Evolutionary conservation across 2,113 vertebrate genomes (phyloP).

Genomic region (Pluvianellus socialis): DNA sequence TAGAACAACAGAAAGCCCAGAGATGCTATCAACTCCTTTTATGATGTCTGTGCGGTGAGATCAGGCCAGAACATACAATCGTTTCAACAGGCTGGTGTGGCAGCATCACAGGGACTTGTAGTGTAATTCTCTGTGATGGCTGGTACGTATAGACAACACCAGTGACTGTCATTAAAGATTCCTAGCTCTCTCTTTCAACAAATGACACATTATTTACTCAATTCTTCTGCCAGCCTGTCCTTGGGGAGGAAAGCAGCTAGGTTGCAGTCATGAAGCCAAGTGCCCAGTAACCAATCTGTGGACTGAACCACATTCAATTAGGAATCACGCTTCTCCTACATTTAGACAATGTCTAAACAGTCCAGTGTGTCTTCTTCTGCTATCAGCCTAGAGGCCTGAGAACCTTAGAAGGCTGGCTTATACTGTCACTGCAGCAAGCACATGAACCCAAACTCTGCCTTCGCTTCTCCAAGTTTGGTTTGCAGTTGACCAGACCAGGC

Average conservation of each 20-base stretch:
- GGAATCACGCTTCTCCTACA: background rate
- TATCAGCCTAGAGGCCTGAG: background rate
- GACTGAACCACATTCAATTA: background rate
- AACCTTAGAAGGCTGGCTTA: background rate
- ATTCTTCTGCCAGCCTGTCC: background rate
- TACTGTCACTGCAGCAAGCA: background rate
- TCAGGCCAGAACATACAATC: background rate
- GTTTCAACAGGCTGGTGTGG: background rate
- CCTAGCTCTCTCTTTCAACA: background rate
- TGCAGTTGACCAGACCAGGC: background rate
- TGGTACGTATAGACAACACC: background rate
- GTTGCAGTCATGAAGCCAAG: fast-evolving
- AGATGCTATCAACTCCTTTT: background rate
- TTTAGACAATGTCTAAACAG: background rate
- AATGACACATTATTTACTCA: background rate
- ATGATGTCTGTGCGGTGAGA: background rate
- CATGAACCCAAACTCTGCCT: background rate
- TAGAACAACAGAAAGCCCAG: constrained; percentile 1
- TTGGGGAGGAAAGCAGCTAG: background rate
- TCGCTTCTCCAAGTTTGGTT: background rate
- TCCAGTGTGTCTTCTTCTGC: background rate
- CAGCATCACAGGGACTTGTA: background rate
- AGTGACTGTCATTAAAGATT: background rate
- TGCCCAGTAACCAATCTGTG: background rate
- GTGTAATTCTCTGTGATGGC: background rate